phyloP scores from a whole-genome alignment of 2,797 vertebrate species.

The Spea hammondii region DNA sequence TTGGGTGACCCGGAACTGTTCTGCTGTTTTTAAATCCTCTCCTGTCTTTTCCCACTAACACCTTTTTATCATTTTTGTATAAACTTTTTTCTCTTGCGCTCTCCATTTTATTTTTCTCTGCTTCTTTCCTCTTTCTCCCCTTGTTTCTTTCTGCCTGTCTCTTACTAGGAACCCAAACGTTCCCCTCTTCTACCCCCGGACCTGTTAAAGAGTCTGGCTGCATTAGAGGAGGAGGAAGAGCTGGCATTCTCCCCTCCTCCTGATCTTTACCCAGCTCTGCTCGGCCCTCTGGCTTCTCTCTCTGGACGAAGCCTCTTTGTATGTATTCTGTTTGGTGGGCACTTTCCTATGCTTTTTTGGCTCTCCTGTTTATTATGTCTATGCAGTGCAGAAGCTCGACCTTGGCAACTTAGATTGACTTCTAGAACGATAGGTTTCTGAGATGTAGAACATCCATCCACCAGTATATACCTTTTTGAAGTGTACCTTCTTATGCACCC shows the following conservation, averaged over 20 bases:
- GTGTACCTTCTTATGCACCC: no score
- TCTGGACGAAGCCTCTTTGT: conserved; percentile 98
- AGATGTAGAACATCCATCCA: no score
- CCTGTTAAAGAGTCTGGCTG: conserved; percentile 98
- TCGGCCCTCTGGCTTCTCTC: conserved; percentile 92
- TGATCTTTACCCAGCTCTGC: conserved; percentile 97
- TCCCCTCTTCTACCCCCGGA: conserved; percentile 98
- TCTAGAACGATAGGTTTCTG: no score
- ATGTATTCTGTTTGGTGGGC: conserved; percentile 77
- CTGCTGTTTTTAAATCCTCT: not conserved
- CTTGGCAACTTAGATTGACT: no score
- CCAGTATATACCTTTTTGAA: no score
- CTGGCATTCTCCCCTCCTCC: conserved; percentile 96
- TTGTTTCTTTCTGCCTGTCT: conserved; percentile 76
- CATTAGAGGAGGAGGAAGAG: conserved; percentile 99
- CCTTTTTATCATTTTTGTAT: conserved; percentile 11
- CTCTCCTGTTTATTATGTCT: not conserved
- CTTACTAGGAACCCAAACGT: conserved; percentile 94
- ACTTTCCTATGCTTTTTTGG: not conserved
- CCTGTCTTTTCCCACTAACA: conserved; percentile 5
- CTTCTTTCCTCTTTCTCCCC: conserved; percentile 55
- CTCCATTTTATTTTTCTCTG: conserved; percentile 39
- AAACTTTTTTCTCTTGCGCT: conserved; percentile 13
- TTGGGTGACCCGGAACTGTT: not conserved
- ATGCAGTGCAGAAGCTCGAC: no score